Evolutionary conservation across 30 jellyfish, hydroid and myxozoan species (phyloP).

Genomic region (Hydractinia symbiolongicarpus): DNA sequence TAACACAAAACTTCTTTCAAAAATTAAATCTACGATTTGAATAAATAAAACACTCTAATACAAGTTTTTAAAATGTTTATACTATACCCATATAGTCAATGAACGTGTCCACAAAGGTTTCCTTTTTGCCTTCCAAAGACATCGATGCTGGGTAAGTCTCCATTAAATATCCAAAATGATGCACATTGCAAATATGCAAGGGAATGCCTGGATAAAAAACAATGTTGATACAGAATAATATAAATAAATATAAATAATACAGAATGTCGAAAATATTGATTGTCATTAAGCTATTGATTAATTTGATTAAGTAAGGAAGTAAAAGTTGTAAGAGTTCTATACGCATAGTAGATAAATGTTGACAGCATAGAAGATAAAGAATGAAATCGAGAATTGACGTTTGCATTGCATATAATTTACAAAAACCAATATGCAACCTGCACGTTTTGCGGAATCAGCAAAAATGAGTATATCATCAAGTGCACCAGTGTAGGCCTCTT

Average conservation of each 20-base stretch:
- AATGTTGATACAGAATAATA: not conserved
- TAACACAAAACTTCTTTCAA: not conserved
- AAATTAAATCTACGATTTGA: no score
- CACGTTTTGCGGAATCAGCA: slow-evolving; percentile 67
- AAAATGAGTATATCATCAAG: slow-evolving; percentile 78
- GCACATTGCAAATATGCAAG: slow-evolving; percentile 49
- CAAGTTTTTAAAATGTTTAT: no score
- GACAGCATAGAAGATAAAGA: no score
- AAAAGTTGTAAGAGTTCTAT: no score
- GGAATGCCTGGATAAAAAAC: slow-evolving; percentile 40
- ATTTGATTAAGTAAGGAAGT: no score
- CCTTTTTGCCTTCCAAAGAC: slow-evolving; percentile 48
- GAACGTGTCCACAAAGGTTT: slow-evolving; percentile 46
- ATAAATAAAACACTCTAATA: no score
- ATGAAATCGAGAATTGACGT: no score
- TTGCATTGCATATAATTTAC: no score
- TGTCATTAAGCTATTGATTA: no score
- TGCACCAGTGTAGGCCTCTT: slow-evolving; percentile 46
- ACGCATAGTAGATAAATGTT: no score
- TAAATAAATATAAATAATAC: no score
- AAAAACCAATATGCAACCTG: slow-evolving; percentile 36
- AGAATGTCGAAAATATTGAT: no score
- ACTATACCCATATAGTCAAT: slow-evolving; percentile 80
- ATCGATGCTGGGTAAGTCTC: slow-evolving; percentile 25
- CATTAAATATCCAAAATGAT: slow-evolving; percentile 60